phyloP scores from a whole-genome alignment of 2,113 vertebrate species.

The Crocuta crocuta region DNA sequence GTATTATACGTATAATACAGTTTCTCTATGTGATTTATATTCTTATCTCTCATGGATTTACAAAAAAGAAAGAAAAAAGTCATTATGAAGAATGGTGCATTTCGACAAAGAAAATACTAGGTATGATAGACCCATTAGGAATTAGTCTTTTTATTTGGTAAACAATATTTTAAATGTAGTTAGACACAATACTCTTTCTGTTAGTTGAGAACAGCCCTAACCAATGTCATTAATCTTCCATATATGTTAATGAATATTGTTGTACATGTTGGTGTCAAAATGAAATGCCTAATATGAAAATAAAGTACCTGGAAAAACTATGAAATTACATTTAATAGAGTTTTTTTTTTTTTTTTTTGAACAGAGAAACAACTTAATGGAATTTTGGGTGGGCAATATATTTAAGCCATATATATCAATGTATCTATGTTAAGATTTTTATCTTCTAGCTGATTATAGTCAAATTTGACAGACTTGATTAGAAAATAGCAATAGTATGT shows the following conservation, averaged over 20 bases:
- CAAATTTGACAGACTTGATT: background rate
- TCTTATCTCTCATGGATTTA: background rate
- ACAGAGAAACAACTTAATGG: background rate
- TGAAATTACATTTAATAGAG: background rate
- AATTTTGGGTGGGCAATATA: conserved; percentile 31
- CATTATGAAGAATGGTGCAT: background rate
- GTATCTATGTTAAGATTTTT: background rate
- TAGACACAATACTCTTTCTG: background rate
- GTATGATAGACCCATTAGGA: background rate
- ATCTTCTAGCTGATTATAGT: background rate
- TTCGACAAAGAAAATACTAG: conserved; percentile 33
- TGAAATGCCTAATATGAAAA: background rate
- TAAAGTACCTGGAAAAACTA: background rate
- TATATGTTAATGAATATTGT: background rate
- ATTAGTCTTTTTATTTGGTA: background rate
- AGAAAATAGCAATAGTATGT: background rate
- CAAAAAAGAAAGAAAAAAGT: background rate
- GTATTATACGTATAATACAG: background rate
- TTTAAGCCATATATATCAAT: background rate
- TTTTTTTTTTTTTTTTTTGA: background rate
- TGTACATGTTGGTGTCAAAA: conserved; percentile 8
- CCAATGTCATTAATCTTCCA: background rate
- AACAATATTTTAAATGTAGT: background rate
- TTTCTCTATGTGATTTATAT: background rate
- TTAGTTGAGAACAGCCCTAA: background rate